Base-by-base conservation (phyloP, 2,797 vertebrate species). In the Hemitrygon akajei region DNA sequence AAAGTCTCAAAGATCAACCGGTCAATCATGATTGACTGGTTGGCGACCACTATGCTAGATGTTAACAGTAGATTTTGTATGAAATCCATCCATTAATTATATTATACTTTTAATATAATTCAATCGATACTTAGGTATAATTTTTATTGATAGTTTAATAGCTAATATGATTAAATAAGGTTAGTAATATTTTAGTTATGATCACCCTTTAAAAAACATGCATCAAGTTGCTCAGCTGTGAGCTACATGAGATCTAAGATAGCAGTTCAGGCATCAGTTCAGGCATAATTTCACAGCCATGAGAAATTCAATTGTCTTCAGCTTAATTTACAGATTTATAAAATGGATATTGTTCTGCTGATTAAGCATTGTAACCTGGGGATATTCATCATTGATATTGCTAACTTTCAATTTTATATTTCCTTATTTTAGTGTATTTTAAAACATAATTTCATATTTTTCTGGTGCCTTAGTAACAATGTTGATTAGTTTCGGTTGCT, bases 261-360 rank as follows among this genome's bases (percentile, higher is more conserved):
- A 30, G 25, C 58, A 56, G 20, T 91, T 69, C 16, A 91, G 20
- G 69, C 12, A 91, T 18, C 76, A 80, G 63, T 1, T 63, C 87
- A n/a, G n/a, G n/a, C 20, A 66, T 69, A 87, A 91, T 91, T 66
- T 56, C 47, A 84, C 81, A 84, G 20, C n/a, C 63, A 91, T 20
- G 37, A 37, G 37, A 2, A 91, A 91, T 91, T 66, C n/a, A 91
- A 37, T 91, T 91, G 69, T 69, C 63, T 91, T 91, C 60, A 69
- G 37, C 47, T 69, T 91, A 66, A 91, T 91, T 91, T 91, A 69
- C n/a, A 34, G 34, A 34, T 27, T n/a, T 91, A 91, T 91, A 63
- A 69, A 91, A 66, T 69, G 20, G 20, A 91, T 22, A 58, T 56
- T 10, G 16, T 91, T 91, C 63, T 91, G 63, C 60, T 91, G 63